phyloP scores from a whole-genome alignment of 2,888 invertebrate genomes.

The Aleiodes leptofemur region DNA sequence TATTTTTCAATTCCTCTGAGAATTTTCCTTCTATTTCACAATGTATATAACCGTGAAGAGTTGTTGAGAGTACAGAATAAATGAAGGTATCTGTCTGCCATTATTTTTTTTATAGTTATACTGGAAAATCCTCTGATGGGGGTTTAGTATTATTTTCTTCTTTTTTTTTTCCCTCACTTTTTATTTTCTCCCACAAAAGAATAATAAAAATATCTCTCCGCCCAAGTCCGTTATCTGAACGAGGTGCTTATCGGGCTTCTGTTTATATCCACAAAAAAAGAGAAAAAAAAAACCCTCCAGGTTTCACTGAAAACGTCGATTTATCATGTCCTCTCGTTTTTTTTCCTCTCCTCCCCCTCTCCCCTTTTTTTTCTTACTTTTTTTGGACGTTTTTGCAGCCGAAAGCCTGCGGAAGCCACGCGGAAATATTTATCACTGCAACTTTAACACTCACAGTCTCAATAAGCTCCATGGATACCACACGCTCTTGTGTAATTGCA shows the following conservation, averaged over 20 bases:
- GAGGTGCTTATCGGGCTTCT: conserved; percentile 12
- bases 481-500: conserved; percentile 26
- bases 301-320: conserved; percentile 52
- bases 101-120: conserved; percentile 10
- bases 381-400: conserved; percentile 1
- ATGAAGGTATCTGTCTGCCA: neutral
- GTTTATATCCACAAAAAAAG: conserved; percentile 23
- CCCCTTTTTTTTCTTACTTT: conserved; percentile 29
- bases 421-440: conserved; percentile 46
- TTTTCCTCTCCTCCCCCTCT: conserved; percentile 22
- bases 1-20: too few species aligned
- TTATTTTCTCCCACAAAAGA: neutral
- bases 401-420: conserved; percentile 15
- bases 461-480: conserved; percentile 1
- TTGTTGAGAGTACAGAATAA: conserved; percentile 12
- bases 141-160: neutral
- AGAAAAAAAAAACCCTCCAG: conserved; percentile 12
- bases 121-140: conserved; percentile 10
- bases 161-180: too few species aligned
- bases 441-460: conserved; percentile 32
- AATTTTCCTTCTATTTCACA: neutral
- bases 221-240: conserved; percentile 11
- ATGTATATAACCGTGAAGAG: neutral
- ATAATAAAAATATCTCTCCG: conserved; percentile 22
- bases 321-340: conserved; percentile 50